These are phyloP conservation scores for Pampusana beccarii DNA, from an alignment of 2,113 vertebrate genomes.

Conservation along the genomic window DNA sequence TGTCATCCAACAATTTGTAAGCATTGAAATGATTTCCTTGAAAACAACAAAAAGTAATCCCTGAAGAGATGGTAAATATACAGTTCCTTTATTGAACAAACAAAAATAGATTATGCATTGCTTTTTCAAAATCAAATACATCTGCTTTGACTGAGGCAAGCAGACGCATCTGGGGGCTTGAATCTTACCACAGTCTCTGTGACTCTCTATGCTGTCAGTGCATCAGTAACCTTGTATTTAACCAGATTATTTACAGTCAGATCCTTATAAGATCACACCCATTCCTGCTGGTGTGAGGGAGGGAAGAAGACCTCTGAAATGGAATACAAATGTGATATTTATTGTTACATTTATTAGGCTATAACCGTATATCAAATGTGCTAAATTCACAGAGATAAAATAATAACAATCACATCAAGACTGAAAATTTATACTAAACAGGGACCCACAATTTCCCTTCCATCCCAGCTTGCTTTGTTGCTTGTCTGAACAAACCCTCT, in stretches of 20 bases:
- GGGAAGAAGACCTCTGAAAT: constrained; percentile 57
- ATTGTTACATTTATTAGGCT: constrained; percentile 68
- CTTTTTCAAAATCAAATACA: constrained; percentile 72
- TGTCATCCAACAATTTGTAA: constrained; percentile 48
- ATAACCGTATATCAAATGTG: constrained; percentile 62
- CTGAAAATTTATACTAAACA: constrained; percentile 61
- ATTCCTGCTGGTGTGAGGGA: constrained; percentile 52
- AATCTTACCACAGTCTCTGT: constrained; percentile 17
- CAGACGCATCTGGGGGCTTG: constrained; percentile 62
- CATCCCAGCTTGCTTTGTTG: neutral
- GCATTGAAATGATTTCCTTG: constrained; percentile 57
- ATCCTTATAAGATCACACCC: constrained; percentile 62
- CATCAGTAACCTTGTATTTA: constrained; percentile 70
- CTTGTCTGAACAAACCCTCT: neutral
- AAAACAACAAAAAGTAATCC: constrained; percentile 67
- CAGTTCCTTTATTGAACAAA: constrained; percentile 75
- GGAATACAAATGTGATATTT: constrained; percentile 69
- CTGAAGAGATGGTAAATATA: constrained; percentile 70
- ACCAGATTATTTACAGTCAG: constrained; percentile 75
- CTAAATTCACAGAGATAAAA: constrained; percentile 65
- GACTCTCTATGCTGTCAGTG: constrained; percentile 60
- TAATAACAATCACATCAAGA: constrained; percentile 62
- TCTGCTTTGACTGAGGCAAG: constrained; percentile 69
- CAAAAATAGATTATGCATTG: constrained; percentile 70
- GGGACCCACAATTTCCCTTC: neutral